phyloP scores from a whole-genome alignment of 2,113 vertebrate species.

The Rhodinocichla rosea region DNA sequence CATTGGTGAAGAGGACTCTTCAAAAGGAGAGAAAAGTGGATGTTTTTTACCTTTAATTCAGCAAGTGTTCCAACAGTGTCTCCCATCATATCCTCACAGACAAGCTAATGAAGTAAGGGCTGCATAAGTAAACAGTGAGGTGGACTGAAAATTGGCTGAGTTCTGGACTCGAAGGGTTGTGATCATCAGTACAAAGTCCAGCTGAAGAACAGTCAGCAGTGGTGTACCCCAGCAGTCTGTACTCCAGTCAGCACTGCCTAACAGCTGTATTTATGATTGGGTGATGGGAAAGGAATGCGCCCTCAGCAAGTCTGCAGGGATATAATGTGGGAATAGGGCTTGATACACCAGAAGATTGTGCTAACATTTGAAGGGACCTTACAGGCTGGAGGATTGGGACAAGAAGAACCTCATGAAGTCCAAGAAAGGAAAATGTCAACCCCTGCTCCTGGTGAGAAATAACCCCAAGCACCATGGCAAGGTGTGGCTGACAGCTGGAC shows the following conservation, averaged over 20 bases:
- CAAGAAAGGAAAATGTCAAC: not conserved
- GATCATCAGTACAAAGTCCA: not conserved
- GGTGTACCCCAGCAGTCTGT: rapidly evolving
- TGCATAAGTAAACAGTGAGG: not conserved
- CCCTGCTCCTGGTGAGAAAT: not conserved
- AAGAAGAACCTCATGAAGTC: not conserved
- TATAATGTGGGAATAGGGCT: not conserved
- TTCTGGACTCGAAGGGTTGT: not conserved
- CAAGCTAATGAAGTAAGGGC: not conserved
- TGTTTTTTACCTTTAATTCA: not conserved
- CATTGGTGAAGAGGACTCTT: not conserved
- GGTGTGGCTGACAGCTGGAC: not conserved
- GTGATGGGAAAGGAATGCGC: not conserved
- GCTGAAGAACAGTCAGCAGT: not conserved
- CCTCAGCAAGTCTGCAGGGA: not conserved
- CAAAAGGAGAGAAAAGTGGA: not conserved
- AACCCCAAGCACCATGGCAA: rapidly evolving
- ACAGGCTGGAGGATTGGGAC: not conserved
- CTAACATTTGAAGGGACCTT: not conserved
- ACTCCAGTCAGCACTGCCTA: not conserved
- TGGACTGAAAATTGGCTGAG: not conserved
- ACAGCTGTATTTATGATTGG: not conserved
- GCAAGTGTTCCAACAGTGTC: not conserved
- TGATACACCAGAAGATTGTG: not conserved
- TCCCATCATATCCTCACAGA: not conserved